Evolutionary conservation across 2,888 invertebrate species (phyloP).

Genomic region (Andrena marginata): DNA sequence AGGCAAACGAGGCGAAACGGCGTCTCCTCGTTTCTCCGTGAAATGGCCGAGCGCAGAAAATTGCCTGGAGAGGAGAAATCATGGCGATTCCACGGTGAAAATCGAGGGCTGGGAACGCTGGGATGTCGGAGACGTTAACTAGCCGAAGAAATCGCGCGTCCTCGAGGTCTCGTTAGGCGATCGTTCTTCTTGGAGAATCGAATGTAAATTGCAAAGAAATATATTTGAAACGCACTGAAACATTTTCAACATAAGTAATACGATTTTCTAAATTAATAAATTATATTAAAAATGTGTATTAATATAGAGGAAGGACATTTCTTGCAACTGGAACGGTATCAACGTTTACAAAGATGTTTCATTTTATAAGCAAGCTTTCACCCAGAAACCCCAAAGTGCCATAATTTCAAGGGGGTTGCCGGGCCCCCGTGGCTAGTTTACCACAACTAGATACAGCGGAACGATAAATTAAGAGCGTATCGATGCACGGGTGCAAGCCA

Average conservation of each 20-base stretch:
- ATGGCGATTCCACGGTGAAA: slow-evolving; percentile 50
- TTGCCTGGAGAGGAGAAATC: slow-evolving; percentile 44
- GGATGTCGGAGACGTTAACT: slow-evolving; percentile 28
- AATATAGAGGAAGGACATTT: too few relatives aligned
- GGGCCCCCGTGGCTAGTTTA: neutral
- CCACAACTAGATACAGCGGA: slow-evolving; percentile 14
- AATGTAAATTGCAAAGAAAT: neutral
- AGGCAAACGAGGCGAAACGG: slow-evolving; percentile 58
- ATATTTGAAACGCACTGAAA: neutral
- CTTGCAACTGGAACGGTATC: too few relatives aligned
- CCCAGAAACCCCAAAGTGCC: neutral
- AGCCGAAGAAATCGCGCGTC: slow-evolving; percentile 39
- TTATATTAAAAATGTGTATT: too few relatives aligned
- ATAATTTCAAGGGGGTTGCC: neutral
- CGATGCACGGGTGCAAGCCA: slow-evolving; percentile 67
- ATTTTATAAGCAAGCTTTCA: too few relatives aligned
- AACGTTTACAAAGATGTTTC: too few relatives aligned
- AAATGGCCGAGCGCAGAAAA: slow-evolving; percentile 44
- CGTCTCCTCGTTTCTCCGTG: slow-evolving; percentile 31
- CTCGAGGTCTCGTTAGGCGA: slow-evolving; percentile 13
- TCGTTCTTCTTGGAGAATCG: slow-evolving; percentile 11
- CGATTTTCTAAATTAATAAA: too few relatives aligned
- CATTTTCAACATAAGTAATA: neutral
- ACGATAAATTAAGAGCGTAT: slow-evolving; percentile 77
- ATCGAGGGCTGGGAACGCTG: neutral